phyloP scores from a whole-genome alignment of 2,797 vertebrate species.

The Crypturellus tataupa region DNA sequence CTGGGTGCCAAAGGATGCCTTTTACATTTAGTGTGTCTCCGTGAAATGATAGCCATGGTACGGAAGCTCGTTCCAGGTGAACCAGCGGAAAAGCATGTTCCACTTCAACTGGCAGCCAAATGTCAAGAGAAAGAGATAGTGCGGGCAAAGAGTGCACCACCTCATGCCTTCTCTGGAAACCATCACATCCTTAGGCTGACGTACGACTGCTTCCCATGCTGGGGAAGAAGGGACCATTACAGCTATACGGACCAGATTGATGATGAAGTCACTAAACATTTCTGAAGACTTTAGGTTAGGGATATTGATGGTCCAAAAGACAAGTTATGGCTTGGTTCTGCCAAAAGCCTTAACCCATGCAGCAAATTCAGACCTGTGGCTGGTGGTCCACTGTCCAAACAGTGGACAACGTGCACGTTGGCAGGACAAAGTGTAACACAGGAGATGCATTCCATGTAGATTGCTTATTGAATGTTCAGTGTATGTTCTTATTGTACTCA shows the following conservation, averaged over 20 bases:
- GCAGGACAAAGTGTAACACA: neutral
- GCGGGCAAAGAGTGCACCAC: neutral
- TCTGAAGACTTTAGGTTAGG: neutral
- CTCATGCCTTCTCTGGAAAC: neutral
- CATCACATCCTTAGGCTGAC: accelerated
- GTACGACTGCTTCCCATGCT: neutral
- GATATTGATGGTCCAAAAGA: neutral
- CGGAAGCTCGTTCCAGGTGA: neutral
- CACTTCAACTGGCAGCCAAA: neutral
- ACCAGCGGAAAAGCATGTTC: neutral
- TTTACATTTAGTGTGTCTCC: neutral
- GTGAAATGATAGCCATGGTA: neutral
- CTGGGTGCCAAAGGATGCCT: neutral
- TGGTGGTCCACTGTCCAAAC: neutral
- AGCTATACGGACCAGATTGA: accelerated
- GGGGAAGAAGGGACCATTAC: neutral
- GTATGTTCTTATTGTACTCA: neutral
- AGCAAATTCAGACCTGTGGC: neutral
- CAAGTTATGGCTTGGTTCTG: neutral
- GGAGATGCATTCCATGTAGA: neutral
- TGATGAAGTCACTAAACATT: neutral
- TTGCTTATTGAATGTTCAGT: constrained; percentile 25
- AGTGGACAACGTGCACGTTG: neutral
- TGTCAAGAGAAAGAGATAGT: neutral
- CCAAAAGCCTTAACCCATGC: neutral